phyloP scores from a whole-genome alignment of 2,113 vertebrate species.

The Gopherus evgoodei region DNA sequence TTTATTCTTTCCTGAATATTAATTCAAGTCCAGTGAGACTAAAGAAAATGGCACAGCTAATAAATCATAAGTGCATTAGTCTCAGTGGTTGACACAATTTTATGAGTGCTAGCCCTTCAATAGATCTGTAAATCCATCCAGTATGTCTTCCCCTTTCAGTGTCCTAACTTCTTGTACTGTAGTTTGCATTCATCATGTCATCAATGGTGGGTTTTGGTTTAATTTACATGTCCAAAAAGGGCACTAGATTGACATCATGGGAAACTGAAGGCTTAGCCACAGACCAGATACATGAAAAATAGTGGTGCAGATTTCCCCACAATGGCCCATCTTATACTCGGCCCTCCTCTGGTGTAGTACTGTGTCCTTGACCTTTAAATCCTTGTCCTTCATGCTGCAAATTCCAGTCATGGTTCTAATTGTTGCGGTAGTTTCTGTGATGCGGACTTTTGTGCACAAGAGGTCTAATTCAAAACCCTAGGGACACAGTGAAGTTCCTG shows the following conservation, averaged over 20 bases:
- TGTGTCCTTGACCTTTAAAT: neutral
- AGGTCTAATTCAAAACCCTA: neutral
- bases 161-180: neutral
- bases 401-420: neutral
- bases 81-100: neutral
- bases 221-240: neutral
- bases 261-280: neutral
- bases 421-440: neutral
- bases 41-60: neutral
- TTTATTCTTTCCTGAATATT: neutral
- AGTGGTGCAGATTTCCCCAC: neutral
- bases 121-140: neutral
- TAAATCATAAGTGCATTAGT: neutral
- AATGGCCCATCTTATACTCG: neutral
- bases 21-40: neutral
- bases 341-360: accelerated
- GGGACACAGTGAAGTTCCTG: neutral
- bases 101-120: neutral
- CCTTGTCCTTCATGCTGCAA: neutral
- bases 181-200: neutral
- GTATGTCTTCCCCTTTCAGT: neutral
- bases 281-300: neutral
- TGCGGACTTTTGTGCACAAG: neutral
- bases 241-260: neutral
- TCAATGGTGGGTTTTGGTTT: neutral